Evolutionary conservation across 2,113 vertebrate genomes (phyloP).

Genomic region (Chascanopsetta lugubris): DNA sequence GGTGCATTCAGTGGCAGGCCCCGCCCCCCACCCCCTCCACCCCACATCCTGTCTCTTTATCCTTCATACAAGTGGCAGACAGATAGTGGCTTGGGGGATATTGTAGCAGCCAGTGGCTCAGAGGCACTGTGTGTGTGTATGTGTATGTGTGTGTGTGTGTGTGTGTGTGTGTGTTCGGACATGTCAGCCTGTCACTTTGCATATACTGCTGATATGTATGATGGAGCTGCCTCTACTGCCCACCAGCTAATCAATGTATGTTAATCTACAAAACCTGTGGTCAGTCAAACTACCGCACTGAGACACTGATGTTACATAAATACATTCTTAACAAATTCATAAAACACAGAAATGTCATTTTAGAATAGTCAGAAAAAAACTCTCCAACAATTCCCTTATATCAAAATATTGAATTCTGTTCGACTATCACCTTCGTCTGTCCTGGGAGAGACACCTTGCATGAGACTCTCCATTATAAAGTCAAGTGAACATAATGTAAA

Average conservation of each 20-base stretch:
- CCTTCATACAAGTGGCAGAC: slow-evolving; percentile 75
- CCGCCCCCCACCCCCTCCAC: slow-evolving; percentile 32
- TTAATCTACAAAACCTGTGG: slow-evolving; percentile 36
- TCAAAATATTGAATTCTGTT: too few species aligned
- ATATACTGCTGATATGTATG: slow-evolving; percentile 71
- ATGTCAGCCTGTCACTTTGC: slow-evolving; percentile 70
- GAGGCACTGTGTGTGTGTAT: slow-evolving; percentile 41
- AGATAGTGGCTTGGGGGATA: slow-evolving; percentile 72
- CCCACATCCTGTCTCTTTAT: slow-evolving; percentile 81
- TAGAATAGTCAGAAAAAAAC: too few species aligned
- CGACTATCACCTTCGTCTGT: too few species aligned
- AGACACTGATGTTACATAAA: not conserved
- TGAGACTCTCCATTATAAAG: too few species aligned
- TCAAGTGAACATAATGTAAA: too few species aligned
- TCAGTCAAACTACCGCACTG: slow-evolving; percentile 14
- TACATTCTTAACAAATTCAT: slow-evolving; percentile 8
- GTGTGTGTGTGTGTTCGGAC: slow-evolving; percentile 47
- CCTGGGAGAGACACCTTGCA: too few species aligned
- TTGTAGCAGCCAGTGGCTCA: slow-evolving; percentile 59
- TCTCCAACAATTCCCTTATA: too few species aligned
- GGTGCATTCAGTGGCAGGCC: slow-evolving; percentile 71
- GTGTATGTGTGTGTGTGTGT: slow-evolving; percentile 42
- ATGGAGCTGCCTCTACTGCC: slow-evolving; percentile 45
- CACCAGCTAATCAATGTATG: slow-evolving; percentile 52
- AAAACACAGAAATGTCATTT: not conserved